Evolutionary conservation across 2,113 vertebrate species (phyloP), one percentile per base, ranked within the genome.

Genomic region (Oryctolagus cuniculus): DNA sequence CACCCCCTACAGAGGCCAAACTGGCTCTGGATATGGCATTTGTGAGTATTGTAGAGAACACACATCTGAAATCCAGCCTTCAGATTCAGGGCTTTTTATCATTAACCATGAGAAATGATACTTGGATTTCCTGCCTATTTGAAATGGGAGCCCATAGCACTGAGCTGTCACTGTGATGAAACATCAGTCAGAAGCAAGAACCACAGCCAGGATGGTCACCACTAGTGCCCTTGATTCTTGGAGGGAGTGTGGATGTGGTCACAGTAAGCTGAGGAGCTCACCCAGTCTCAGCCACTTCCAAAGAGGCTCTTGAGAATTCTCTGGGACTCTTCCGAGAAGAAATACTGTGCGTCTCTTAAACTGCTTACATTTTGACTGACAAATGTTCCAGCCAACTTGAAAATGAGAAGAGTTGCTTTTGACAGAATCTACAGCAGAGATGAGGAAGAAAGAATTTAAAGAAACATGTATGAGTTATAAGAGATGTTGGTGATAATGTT

Each of bases 121-220:
- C 91, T 94, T 87, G 93, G 53, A 87, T 95, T 88, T 91, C 95
- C 91, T 83, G 89, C 92, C 75, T 96, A 44, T 96, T 97, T 95
- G 96, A 97, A 97, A 90, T 95, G 58, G 90, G 82, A 95, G 73
- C 87, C 86, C 92, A 94, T 88, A 96, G 91, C 82, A 95, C 95
- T 94, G 79, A 95, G 87, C 95, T 98, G 92, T 97, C 96, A 95
- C 88, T 98, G 97, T 97, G 95, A 98, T 97, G 67, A 94, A 86
- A 96, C 92, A 81, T 90, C 92, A 67, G 51, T 94, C 67, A 90
- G 88, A 97, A 97, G 85, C 95, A 78, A 93, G 89, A 94, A 80
- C n/a, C 5, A 5, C 3, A 72, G 63, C 22, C 36, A 8, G 9
- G 27, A 16, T 25, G 6, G 66, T 24, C 22, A 51, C 34, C 22